phyloP scores from a whole-genome alignment of 2,888 invertebrate genomes.

The Graphium colonna region DNA sequence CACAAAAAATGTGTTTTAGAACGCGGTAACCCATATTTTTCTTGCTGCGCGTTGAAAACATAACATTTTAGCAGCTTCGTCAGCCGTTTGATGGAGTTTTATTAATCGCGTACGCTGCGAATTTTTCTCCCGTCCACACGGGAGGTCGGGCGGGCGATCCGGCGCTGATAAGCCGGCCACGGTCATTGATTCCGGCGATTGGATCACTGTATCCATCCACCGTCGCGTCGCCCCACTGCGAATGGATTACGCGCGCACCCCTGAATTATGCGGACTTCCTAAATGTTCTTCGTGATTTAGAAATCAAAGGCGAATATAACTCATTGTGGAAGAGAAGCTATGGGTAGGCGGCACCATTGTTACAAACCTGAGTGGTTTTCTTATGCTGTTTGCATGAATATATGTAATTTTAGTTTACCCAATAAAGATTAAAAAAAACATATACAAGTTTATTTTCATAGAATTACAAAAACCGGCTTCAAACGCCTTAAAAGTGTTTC shows the following conservation, averaged over 20 bases:
- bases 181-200: slow-evolving; percentile 22
- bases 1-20: neutral
- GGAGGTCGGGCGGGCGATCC: slow-evolving; percentile 19
- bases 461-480: too few relatives aligned
- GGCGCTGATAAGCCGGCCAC: slow-evolving; percentile 22
- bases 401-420: too few relatives aligned
- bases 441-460: too few relatives aligned
- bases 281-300: slow-evolving; percentile 6
- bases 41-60: too few relatives aligned
- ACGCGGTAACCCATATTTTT: neutral
- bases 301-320: too few relatives aligned
- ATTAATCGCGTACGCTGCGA: slow-evolving; percentile 13
- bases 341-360: too few relatives aligned
- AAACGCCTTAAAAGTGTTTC: too few relatives aligned
- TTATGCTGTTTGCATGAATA: too few relatives aligned
- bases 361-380: neutral
- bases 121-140: slow-evolving; percentile 16
- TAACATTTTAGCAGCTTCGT: too few relatives aligned
- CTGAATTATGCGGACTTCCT: slow-evolving; percentile 14
- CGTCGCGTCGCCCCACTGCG: slow-evolving; percentile 6
- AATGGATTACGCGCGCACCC: slow-evolving; percentile 13
- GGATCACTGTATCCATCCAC: slow-evolving; percentile 22
- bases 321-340: too few relatives aligned
- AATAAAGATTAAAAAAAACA: too few relatives aligned
- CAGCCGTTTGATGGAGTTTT: slow-evolving; percentile 15